Evolutionary conservation across 1,140 invertebrate genomes (phyloP), one percentile per base, ranked within the genome.

Genomic region (Teleogryllus occipitalis): DNA sequence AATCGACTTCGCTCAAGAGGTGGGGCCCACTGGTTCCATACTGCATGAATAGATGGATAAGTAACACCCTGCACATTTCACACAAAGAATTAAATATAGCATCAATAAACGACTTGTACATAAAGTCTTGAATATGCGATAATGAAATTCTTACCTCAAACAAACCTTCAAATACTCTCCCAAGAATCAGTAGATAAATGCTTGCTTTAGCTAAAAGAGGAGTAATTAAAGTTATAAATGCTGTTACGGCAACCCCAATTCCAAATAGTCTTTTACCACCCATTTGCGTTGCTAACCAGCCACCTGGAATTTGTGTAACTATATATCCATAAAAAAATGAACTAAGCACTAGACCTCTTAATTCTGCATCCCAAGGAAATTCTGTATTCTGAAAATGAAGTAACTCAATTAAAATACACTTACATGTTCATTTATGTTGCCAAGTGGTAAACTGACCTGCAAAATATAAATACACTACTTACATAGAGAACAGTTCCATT

Each of bases 21-120:
- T 27, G 96, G 96, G 18, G 95, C 92, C 96, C 96, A 98, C 79
- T 91, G 90, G 0, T 93, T 89, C 94, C 95, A 96, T 46, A 97
- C 91, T 12, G 93, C 93, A 85, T 96, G 94, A 79, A 97, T 96
- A 81, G 94, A 93, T 10, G 96, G 96, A 86, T 96, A 97, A 0
- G 95, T 96, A 0, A 97, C 95, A 75, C 96, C 96, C 94, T 96
- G 80, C 14, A 83, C 10, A 65, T 65, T 65, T 65, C 54, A 54
- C 15, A 54, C 8, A 18, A 65, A 65, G 18, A 5, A 75, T 5
- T 15, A 27, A 46, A 7, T 21, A 75, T 46, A 27, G 2, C 10
- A 15, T 12, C 39, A 12, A 21, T 15, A 27, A 27, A 10, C 7
- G 7, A 22, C 12, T 21, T 75, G 39, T 15, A 27, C 21, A 12